A percentile compares a stretch with the other conserved stretches of the same genome.
Conservation (phyloP, 2,888 invertebrate species). For the Lampropteryx suffumata region DNA sequence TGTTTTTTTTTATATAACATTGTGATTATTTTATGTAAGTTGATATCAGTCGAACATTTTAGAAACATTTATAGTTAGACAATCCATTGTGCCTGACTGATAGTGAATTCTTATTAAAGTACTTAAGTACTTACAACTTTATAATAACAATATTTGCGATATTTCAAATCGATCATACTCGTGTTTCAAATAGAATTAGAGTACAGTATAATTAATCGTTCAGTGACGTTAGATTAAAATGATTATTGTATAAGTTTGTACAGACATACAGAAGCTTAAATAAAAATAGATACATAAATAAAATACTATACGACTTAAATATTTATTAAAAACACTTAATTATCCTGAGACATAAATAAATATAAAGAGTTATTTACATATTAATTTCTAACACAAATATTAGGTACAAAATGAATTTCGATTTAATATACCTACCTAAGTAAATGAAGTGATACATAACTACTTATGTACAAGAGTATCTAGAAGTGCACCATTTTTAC, state of each 20-base stretch:
- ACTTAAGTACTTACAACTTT: conserved; percentile 50
- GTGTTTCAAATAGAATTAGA: conserved; percentile 7
- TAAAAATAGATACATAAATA: conserved; percentile 14
- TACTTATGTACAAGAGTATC: conserved; percentile 54
- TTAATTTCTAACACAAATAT: conserved; percentile 29
- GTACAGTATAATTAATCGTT: conserved; percentile 3
- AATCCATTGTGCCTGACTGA: conserved; percentile 63
- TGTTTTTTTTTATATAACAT: conserved; percentile 68
- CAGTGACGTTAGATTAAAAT: conserved; percentile 16
- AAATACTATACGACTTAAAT: conserved; percentile 5
- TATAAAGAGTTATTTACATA: conserved; percentile 25
- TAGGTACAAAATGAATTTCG: background rate
- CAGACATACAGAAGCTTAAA: conserved; percentile 1
- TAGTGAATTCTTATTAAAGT: conserved; percentile 49
- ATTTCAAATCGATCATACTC: conserved; percentile 2
- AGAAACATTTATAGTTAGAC: conserved; percentile 62
- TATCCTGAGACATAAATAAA: conserved; percentile 10
- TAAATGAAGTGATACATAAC: conserved; percentile 47
- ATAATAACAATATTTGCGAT: conserved; percentile 45
- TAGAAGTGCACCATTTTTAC: conserved; percentile 72
- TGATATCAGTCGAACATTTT: conserved; percentile 68
- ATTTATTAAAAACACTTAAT: conserved; percentile 9
- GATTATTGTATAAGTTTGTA: conserved; percentile 5
- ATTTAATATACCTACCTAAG: conserved; percentile 23
- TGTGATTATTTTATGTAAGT: conserved; percentile 65